These are phyloP conservation scores for Exocentrus adspersus DNA, from an alignment of 2,888 invertebrate genomes.

Conservation along the genomic window DNA sequence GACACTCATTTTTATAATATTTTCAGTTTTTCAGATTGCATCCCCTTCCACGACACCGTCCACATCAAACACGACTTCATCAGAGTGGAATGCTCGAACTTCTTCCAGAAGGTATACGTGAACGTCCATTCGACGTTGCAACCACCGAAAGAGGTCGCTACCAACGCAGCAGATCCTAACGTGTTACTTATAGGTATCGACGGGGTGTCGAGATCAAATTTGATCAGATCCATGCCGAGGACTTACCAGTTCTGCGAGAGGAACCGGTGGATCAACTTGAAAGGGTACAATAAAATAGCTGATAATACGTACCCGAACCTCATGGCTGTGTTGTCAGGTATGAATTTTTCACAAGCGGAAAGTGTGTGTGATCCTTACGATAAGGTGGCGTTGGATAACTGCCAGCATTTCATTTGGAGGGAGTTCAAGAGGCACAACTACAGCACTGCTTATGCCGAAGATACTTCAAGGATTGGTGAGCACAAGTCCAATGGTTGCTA, in stretches of 20 bases:
- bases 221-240: conserved; percentile 78
- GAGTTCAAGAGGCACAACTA: conserved; percentile 76
- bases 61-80: conserved; percentile 21
- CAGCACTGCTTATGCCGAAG: conserved; percentile 83
- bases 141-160: conserved; percentile 19
- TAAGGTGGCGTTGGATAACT: conserved; percentile 69
- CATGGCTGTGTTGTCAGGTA: conserved; percentile 82
- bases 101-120: conserved; percentile 57
- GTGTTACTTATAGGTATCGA: conserved; percentile 86
- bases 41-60: conserved; percentile 22
- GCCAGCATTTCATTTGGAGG: conserved; percentile 80
- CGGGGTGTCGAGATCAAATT: conserved; percentile 82
- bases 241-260: conserved; percentile 74
- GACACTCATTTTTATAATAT: background rate
- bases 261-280: conserved; percentile 58
- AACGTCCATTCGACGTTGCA: conserved; percentile 68
- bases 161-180: conserved; percentile 63
- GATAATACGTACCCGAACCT: conserved; percentile 93
- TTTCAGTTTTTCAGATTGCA: conserved; percentile 36
- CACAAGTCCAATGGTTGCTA: background rate
- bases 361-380: conserved; percentile 65
- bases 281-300: conserved; percentile 72
- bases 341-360: conserved; percentile 50
- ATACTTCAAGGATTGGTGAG: conserved; percentile 56
- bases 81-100: conserved; percentile 30